Base-by-base conservation (phyloP, 2,113 vertebrate species). In the Clinocottus analis region DNA sequence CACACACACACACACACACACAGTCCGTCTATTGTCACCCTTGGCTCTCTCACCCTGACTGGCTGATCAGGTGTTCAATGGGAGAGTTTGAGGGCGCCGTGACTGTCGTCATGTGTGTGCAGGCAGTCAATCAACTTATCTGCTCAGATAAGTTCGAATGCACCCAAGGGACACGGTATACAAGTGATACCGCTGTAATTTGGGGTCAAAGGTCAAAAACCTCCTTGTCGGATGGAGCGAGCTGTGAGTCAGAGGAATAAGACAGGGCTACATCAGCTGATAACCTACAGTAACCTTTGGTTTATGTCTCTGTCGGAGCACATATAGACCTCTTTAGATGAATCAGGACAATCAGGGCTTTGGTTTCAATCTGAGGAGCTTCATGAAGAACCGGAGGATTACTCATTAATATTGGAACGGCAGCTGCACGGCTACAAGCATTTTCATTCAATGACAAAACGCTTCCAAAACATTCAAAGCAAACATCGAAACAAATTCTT, bases 11-110 rank as follows among this genome's bases (percentile, higher is more conserved):
- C 53, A 60, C 14, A 64, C 31, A 25, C 19, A 62, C 25, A 51
- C 10, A 25, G 3, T 29, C 7, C 19, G 5, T 67, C 62, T 62
- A 37, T 33, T 13, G 53, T 56, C 53, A 83, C 62, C 41, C 23
- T 68, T 11, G 63, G 43, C 75, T 56, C 77, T 77, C 67, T 69
- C 47, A 55, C 87, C 88, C 89, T 89, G 93, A 91, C 67, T 93
- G 87, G 77, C 5, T 89, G 82, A 90, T 93, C 93, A 91, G 90
- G 86, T 89, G 64, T 55, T 86, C 27, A 29, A 49, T 14, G 67
- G 77, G 69, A 80, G 67, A 69, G 43, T 33, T 16, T 23, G 47
- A 66, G 0, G 4, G 25, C 0, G 14, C 25, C 1, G 1, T 6
- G 33, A 51, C 31, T 2, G 3, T 29, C 37, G 56, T 10, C 56